Evolutionary conservation across 2,797 vertebrate species (phyloP).

Genomic region (Sebastes kiyomatsui): DNA sequence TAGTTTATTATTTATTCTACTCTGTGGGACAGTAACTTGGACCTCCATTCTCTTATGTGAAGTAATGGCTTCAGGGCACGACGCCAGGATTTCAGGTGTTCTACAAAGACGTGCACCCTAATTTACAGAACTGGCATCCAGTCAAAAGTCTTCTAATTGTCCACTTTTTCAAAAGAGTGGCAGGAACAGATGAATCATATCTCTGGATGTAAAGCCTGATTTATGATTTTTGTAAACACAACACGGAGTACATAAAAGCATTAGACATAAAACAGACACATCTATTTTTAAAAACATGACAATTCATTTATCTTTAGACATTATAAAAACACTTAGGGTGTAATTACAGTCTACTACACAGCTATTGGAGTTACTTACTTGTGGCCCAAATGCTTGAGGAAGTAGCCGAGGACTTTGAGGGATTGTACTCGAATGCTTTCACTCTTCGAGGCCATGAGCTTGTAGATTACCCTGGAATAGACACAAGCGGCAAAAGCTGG

Average conservation of each 20-base stretch:
- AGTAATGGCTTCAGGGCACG: slow-evolving; percentile 38
- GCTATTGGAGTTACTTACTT: slow-evolving; percentile 87
- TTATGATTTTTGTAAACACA: neutral
- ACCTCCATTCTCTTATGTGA: slow-evolving; percentile 18
- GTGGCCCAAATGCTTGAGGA: slow-evolving; percentile 96
- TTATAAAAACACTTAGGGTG: neutral
- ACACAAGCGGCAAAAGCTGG: slow-evolving; percentile 50
- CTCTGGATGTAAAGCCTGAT: slow-evolving; percentile 1
- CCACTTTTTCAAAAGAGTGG: neutral
- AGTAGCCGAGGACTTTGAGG: slow-evolving; percentile 96
- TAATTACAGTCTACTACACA: slow-evolving; percentile 4
- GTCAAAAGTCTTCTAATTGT: slow-evolving; percentile 19
- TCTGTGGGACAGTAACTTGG: slow-evolving; percentile 29
- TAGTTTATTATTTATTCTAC: slow-evolving; percentile 53
- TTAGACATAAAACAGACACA: neutral
- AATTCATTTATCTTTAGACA: neutral
- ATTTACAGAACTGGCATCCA: slow-evolving; percentile 44
- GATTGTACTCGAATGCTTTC: slow-evolving; percentile 97
- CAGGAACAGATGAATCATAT: slow-evolving; percentile 18
- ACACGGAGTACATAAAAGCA: neutral
- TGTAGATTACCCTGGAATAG: slow-evolving; percentile 93
- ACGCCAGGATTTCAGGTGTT: slow-evolving; percentile 40
- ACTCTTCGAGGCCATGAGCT: slow-evolving; percentile 95
- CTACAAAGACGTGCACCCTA: slow-evolving; percentile 20
- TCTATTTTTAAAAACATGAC: neutral